Conservation (phyloP, 2,797 vertebrate species). For the Botia kubotai region DNA sequence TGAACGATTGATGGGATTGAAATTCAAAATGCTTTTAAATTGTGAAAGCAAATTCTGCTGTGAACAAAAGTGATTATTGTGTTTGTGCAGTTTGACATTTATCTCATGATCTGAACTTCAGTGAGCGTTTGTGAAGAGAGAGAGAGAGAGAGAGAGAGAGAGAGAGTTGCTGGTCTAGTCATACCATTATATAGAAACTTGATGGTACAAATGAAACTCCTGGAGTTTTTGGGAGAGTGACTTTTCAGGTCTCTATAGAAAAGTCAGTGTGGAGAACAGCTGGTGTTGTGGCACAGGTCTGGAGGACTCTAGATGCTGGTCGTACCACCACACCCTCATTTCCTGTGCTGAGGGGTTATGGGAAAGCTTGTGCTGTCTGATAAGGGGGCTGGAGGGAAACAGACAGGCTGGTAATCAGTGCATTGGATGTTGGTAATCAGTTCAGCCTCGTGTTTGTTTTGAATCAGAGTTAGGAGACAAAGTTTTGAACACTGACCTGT, state of each 20-base stretch:
- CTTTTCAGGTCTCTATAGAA: background rate
- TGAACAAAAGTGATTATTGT: background rate
- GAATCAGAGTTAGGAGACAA: no score
- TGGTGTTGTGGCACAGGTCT: constrained; percentile 13
- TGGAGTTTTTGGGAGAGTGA: no score
- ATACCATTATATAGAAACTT: background rate
- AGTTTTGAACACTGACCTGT: no score
- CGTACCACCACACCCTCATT: constrained; percentile 65
- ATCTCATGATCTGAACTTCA: no score
- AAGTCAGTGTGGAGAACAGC: background rate
- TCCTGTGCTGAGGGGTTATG: constrained; percentile 70
- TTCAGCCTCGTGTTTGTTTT: constrained; percentile 73
- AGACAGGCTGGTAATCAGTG: constrained; percentile 71
- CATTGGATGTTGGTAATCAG: constrained; percentile 74
- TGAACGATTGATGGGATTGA: background rate
- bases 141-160: no score
- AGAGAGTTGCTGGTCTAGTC: no score
- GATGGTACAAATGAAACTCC: background rate
- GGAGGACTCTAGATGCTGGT: no score
- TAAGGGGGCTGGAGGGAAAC: constrained; percentile 75
- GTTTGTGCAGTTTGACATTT: no score
- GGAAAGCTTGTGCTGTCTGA: constrained; percentile 74
- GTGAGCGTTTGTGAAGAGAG: no score
- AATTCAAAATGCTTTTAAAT: background rate
- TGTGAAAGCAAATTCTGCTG: background rate